These are phyloP conservation scores for Mallotus villosus DNA, from an alignment of 2,797 vertebrate species.

Conservation along the genomic window DNA sequence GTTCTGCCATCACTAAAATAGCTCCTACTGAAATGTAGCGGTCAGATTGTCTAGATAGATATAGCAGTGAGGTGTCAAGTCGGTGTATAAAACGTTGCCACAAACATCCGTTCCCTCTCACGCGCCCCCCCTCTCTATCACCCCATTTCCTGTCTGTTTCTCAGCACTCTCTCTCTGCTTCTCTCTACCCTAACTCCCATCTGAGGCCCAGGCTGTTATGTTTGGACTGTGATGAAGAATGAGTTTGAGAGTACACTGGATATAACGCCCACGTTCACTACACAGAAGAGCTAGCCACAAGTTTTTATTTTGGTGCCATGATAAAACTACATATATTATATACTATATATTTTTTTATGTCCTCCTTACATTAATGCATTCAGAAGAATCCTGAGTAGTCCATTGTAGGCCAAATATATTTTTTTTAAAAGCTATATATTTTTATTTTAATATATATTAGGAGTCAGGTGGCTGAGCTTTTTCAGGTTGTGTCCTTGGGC, in stretches of 20 bases:
- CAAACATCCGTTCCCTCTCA: slow-evolving; percentile 9
- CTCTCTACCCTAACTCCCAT: slow-evolving; percentile 46
- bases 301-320: slow-evolving; percentile 22
- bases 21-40: background rate
- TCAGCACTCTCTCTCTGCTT: slow-evolving; percentile 38
- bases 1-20: background rate
- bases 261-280: slow-evolving; percentile 43
- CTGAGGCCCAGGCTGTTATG: slow-evolving; percentile 65
- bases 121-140: slow-evolving; percentile 12
- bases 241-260: slow-evolving; percentile 48
- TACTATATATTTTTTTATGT: no score
- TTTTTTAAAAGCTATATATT: no score
- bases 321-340: background rate
- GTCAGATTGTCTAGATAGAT: background rate
- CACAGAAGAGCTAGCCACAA: slow-evolving; percentile 16
- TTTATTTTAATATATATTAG: no score
- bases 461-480: no score
- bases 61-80: slow-evolving; percentile 21
- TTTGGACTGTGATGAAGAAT: slow-evolving; percentile 71
- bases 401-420: no score
- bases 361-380: no score
- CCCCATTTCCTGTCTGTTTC: slow-evolving; percentile 74
- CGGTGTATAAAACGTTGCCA: slow-evolving; percentile 37
- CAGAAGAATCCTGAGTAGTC: no score
- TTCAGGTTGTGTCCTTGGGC: no score